Base-by-base conservation (phyloP, 92 coral and sea anemone species). In the Porites rus region DNA sequence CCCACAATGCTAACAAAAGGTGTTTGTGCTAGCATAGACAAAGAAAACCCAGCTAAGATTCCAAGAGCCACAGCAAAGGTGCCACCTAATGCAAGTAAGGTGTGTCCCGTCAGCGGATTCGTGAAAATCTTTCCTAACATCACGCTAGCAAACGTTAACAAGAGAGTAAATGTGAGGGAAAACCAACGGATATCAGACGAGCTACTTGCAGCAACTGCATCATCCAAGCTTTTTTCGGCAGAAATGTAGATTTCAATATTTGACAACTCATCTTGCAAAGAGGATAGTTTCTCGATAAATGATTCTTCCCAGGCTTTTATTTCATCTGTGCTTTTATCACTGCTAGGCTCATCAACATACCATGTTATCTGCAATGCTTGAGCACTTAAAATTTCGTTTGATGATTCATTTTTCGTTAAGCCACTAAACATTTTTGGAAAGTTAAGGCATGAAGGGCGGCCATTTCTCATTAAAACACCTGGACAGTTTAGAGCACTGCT, bases 61-160 rank as follows among this genome's bases (percentile, higher is more conserved):
- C 96, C 96, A 60, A 93, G 85, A 19, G 87, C 93, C 28, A 93
- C 96, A 62, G 90, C 68, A 25, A 90, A 54, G 53, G 88, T 86
- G 9, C 96, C 96, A 58, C 91, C 91, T 51, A 61, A 77, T n/a
- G 85, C 90, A 28, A 90, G 86, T 77, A 87, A 46, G 0, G 96
- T 90, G 76, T 93, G 96, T 4, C 96, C 96, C 2, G 93, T 93
- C 86, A 93, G 78, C 22, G 96, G 96, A 43, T 93, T 93, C 19
- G 79, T 31, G 82, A 65, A 90, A 54, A 84, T 50, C 73, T 93
- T 93, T 17, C 93, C 96, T 68, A 93, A 68, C 92, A 93, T 90
- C 21, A 89, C 1, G 63, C 80, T 80, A 21, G 96, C 92, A 79
- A 93, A 93, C 74, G 50, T 77, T 24, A 90, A 89, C 96, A 91